phyloP scores from a whole-genome alignment of 2,888 invertebrate genomes.

The Onchidella celtica region DNA sequence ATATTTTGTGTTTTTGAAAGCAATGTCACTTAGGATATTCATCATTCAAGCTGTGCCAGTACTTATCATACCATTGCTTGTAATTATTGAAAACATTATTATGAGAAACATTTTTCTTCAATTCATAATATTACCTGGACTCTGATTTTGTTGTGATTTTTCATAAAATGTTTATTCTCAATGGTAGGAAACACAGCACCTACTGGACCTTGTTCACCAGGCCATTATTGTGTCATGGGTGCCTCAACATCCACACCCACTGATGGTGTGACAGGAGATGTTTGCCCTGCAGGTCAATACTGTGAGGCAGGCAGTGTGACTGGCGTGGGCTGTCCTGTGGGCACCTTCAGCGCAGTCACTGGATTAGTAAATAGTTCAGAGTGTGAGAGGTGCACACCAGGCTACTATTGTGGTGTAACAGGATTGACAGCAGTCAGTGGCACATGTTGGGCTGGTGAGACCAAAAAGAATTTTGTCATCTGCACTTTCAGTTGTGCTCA shows the following conservation, averaged over 20 bases:
- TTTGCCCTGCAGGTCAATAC: constrained; percentile 73
- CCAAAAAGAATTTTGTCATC: neutral
- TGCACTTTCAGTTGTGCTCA: too few species aligned
- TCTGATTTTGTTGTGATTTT: too few species aligned
- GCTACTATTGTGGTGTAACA: constrained; percentile 72
- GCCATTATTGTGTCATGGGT: constrained; percentile 73
- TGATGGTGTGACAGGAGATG: constrained; percentile 73
- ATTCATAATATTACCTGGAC: too few species aligned
- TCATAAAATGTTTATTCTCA: too few species aligned
- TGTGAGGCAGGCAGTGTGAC: constrained; percentile 71
- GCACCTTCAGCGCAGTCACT: constrained; percentile 70
- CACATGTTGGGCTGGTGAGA: constrained; percentile 75
- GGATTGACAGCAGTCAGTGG: constrained; percentile 74
- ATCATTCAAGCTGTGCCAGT: too few species aligned
- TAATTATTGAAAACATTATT: too few species aligned
- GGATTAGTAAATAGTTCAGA: constrained; percentile 68
- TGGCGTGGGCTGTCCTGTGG: constrained; percentile 71
- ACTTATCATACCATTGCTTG: too few species aligned
- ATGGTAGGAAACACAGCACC: constrained; percentile 75
- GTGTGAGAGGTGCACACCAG: constrained; percentile 73
- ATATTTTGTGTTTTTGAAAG: too few species aligned
- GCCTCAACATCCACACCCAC: constrained; percentile 73
- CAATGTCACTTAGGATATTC: too few species aligned
- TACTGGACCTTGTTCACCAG: constrained; percentile 69
- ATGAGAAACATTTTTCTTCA: too few species aligned